Base-by-base conservation (phyloP, 1,140 invertebrate species). In the Mercenaria mercenaria region DNA sequence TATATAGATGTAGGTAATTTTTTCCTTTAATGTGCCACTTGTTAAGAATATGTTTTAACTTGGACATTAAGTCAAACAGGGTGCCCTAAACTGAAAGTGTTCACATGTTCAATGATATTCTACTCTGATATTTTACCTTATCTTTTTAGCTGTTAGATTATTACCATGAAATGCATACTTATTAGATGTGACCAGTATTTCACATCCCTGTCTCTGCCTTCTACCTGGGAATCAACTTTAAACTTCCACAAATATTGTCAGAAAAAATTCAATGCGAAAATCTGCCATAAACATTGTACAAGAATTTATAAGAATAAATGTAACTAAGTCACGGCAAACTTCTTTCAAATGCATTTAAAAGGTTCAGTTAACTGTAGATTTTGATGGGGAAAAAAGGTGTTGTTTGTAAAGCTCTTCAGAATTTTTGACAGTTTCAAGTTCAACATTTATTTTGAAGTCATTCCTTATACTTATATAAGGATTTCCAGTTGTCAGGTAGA, bases 101-200 rank as follows among this genome's bases (percentile, higher is more conserved):
- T 72, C 67, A 72, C 1, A 39, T 39, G 67, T 72, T 72, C 8
- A 39, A 37, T 72, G 67, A 72, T 72, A 72, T 72, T 72, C 34
- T 39, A 39, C 20, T 39, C 67, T 72, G 34, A 72, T 72, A 72
- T 72, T 72, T 72, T 72, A 67, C 29, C 11, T 29, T 15, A 18
- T 3, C 1, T 18, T 72, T 39, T 18, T 39, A 72, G 67, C 15
- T 29, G 15, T 72, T 41, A 72, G 37, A 41, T 39, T 11, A 10
- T 72, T 39, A 72, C 20, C 8, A 64, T 64, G 26, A 64, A 64
- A 72, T 72, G 4, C 20, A 67, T 32, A 32, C 3, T 32, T 13
- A 26, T 32, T 67, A 67, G 26, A 67, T 26, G 67, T 18, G 29
- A 39, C 26, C 3, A 10, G 18, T 72, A 72, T 72, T 72, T 39